Evolutionary conservation across 2,888 invertebrate genomes (phyloP), one percentile per base, ranked within the genome.

Genomic region (Stenotaenia linearis): DNA sequence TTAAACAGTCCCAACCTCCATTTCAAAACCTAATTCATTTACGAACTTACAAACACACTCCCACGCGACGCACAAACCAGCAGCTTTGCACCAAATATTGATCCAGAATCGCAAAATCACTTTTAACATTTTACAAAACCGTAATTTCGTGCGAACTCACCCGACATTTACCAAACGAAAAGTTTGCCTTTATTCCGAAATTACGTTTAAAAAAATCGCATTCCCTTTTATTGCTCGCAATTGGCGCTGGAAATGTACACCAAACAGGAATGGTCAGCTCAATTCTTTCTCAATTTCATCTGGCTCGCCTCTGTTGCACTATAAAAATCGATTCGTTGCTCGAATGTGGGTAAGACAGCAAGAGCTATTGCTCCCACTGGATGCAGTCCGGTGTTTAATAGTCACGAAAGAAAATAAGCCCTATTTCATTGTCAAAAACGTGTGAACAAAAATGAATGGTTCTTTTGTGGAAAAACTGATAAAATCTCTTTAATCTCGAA

Each of bases 251-350:
- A 69, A 69, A 12, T 28, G 69, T 69, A 69, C 25, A 69, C 69
- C 69, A 69, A 69, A 69, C 69, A 69, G 69, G 28, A 69, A 69
- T 28, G 69, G 69, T 69, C 69, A 69, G 69, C 69, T 69, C 69
- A 69, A 69, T 69, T 69, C 69, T 69, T 69, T 69, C 69, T 28
- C 69, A 69, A 69, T 69, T 69, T 69, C 69, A 69, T 69, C 69
- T 69, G 69, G 69, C 69, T 69, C 69, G 69, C 69, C 69, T 69
- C 69, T 69, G 69, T 69, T 69, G 69, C 69, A 69, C 69, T 69
- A 69, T 69, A 69, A 69, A 69, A 69, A 69, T 69, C 69, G 69
- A 69, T 69, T 69, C 69, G 28, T 25, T 69, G 69, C 69, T 69
- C 10, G 69, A 25, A 7, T 69, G 69, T 69, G 69, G 28, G 69